Evolutionary conservation across 2,888 invertebrate genomes (phyloP).

Genomic region (Epirrhoe alternata): DNA sequence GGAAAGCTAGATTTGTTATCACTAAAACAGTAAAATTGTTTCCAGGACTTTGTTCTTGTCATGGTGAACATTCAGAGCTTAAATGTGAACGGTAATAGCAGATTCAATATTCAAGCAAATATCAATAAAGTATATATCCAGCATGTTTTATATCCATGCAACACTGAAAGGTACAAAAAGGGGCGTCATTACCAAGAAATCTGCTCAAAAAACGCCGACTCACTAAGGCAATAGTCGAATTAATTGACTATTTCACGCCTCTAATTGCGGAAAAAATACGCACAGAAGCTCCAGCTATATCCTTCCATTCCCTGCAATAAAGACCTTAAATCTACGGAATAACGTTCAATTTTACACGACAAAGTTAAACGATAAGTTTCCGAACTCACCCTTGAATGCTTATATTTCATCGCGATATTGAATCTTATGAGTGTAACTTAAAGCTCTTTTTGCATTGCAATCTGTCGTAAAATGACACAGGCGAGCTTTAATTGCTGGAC

Average conservation of each 20-base stretch:
- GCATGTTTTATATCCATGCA: conserved; percentile 18
- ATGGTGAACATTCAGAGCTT: too few relatives aligned
- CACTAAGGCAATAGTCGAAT: conserved; percentile 39
- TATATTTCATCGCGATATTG: background rate
- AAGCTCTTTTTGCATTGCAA: conserved; percentile 3
- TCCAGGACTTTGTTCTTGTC: too few relatives aligned
- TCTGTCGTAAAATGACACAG: conserved; percentile 5
- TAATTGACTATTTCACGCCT: conserved; percentile 37
- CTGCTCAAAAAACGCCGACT: conserved; percentile 37
- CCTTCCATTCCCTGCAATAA: background rate
- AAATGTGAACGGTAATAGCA: background rate
- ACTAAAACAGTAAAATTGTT: too few relatives aligned
- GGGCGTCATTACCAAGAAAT: conserved; percentile 31
- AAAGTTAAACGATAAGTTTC: background rate
- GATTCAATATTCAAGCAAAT: background rate
- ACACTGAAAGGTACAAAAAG: conserved; percentile 26
- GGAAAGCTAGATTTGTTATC: too few relatives aligned
- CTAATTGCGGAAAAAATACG: conserved; percentile 33
- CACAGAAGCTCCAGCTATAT: conserved; percentile 2
- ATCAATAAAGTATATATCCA: conserved; percentile 6
- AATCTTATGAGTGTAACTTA: background rate
- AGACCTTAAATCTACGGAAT: background rate
- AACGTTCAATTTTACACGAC: conserved; percentile 5
- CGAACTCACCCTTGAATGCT: background rate
- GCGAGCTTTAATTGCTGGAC: conserved; percentile 23